Evolutionary conservation across 2,797 vertebrate genomes (phyloP).

Genomic region (Hoplostethus atlanticus): DNA sequence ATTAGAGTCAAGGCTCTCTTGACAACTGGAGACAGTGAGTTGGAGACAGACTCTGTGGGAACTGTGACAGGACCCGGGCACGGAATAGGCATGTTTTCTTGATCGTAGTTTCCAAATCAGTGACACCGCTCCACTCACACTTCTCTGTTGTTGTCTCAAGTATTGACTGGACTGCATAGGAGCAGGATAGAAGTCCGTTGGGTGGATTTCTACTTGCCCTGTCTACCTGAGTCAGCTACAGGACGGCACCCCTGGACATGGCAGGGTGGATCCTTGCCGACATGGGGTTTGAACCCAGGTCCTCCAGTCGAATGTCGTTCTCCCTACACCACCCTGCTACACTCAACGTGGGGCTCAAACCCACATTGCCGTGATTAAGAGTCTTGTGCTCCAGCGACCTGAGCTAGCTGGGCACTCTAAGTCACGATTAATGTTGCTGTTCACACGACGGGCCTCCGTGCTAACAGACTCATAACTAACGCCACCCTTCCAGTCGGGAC

Average conservation of each 20-base stretch:
- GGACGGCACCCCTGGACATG: neutral
- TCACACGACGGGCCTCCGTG: neutral
- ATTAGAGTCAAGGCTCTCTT: neutral
- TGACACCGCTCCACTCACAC: neutral
- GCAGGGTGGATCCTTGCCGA: neutral
- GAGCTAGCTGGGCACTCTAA: neutral
- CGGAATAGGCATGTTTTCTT: neutral
- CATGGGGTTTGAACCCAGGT: neutral
- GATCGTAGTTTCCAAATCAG: slow-evolving; percentile 2
- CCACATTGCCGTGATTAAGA: slow-evolving; percentile 1
- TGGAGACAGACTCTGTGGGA: slow-evolving; percentile 15
- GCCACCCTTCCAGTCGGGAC: neutral
- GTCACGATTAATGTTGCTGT: neutral
- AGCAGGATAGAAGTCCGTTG: neutral
- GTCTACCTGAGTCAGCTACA: neutral
- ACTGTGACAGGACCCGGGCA: slow-evolving; percentile 3
- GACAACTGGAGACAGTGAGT: slow-evolving; percentile 20
- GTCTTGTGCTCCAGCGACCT: neutral
- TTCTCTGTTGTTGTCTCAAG: no score
- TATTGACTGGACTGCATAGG: neutral
- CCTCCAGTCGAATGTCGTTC: neutral
- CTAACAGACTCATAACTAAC: slow-evolving; percentile 3
- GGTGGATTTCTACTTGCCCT: no score
- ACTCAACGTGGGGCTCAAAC: neutral
- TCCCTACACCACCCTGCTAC: neutral